Evolutionary conservation across 2,113 vertebrate genomes (phyloP), one percentile per base, ranked within the genome.

Genomic region (Eleginops maclovinus): DNA sequence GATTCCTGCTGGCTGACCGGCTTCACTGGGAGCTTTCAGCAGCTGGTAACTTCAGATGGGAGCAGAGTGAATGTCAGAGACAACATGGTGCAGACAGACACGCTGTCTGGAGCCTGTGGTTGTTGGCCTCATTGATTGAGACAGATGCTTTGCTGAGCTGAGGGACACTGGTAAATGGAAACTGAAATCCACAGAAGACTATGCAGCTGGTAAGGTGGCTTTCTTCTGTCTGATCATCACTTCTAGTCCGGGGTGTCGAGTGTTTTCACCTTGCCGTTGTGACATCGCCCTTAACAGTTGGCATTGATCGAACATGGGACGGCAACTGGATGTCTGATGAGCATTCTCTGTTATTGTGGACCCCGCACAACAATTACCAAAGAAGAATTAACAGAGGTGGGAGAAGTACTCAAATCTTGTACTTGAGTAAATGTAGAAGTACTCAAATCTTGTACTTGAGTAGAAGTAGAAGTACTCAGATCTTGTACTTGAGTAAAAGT

Each of bases 21-120:
- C 76, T 87, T 92, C 88, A 92, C 80, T 80, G 87, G 67, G 84
- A 61, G 87, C 91, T 92, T 84, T 91, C 91, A 85, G 82, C 69
- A 62, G 79, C 84, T 68, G 87, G 90, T 93, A 93, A 93, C 89
- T 82, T 85, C 88, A 92, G 86, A 86, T 36, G 75, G 16, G 22
- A 54, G 75, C 72, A 73, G 73, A 79, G 72, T 72, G 85, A 87
- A 86, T 88, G 89, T 89, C 89, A 83, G 87, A 87, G 90, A 90
- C 89, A 44, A 71, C 74, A 74, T 77, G 67, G 82, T 56, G 82
- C 92, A 93, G 92, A 91, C 92, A 92, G 93, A 91, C 88, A 75
- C 81, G 84, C 92, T 88, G 93, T 92, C 92, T 94, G 93, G 93
- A 92, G 93, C 92, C 93, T 79, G 86, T 80, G 91, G 91, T 91